Conservation (phyloP, 2,888 invertebrate species). For the Cinara cedri region DNA sequence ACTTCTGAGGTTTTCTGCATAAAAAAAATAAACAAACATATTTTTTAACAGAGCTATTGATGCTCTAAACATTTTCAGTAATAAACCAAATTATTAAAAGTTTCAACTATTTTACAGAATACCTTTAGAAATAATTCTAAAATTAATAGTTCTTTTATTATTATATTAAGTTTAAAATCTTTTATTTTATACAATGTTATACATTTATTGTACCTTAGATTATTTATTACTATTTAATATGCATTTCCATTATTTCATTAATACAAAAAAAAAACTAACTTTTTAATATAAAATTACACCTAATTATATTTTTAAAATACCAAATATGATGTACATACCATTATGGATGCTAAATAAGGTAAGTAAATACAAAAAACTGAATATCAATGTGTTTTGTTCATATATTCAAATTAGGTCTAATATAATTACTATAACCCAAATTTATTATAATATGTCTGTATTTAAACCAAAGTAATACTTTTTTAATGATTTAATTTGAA, state of each 20-base stretch:
- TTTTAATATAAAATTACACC: background rate
- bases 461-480: background rate
- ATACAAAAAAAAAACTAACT: background rate
- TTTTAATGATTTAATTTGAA: background rate
- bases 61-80: too few relatives aligned
- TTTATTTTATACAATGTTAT: background rate
- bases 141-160: background rate
- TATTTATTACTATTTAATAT: background rate
- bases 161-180: background rate
- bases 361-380: slow-evolving; percentile 25
- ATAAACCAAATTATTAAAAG: background rate
- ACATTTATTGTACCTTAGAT: background rate
- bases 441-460: background rate
- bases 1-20: too few relatives aligned
- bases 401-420: background rate
- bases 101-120: background rate
- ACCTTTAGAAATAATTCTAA: background rate
- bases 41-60: too few relatives aligned
- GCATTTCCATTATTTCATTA: background rate
- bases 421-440: background rate
- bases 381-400: slow-evolving; percentile 10
- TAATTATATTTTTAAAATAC: background rate
- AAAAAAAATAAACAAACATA: too few relatives aligned
- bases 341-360: slow-evolving; percentile 23
- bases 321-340: background rate